Conservation (phyloP, 2,113 vertebrate species). For the Melierax canorus region DNA sequence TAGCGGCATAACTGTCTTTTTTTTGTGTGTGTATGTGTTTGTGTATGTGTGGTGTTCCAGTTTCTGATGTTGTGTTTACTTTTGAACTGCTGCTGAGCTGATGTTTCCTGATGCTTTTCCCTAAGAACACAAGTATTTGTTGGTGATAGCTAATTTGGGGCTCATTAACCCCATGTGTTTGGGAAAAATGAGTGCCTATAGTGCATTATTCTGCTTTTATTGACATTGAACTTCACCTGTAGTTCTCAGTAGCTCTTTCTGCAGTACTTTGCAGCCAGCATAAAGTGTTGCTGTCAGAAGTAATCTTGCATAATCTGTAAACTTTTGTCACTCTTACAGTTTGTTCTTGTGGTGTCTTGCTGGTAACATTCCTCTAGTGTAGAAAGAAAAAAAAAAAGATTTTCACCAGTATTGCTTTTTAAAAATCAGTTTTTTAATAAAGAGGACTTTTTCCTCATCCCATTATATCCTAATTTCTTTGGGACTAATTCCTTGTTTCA, state of each 20-base stretch:
- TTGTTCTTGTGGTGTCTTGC: not conserved
- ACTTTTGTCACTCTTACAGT: not conserved
- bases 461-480: not conserved
- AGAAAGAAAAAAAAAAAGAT: not conserved
- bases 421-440: not conserved
- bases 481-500: not conserved
- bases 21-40: not conserved
- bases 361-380: not conserved
- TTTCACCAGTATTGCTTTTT: not conserved
- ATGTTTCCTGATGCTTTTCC: not conserved
- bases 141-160: not conserved
- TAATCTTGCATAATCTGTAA: conserved; percentile 20
- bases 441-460: not conserved
- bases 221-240: not conserved
- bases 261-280: not conserved
- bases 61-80: not conserved
- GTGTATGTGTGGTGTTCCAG: not conserved
- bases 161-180: not conserved
- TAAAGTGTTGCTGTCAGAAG: not conserved
- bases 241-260: not conserved
- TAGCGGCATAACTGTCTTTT: not conserved
- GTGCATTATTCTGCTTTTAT: not conserved
- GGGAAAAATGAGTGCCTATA: not conserved
- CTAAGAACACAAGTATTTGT: not conserved
- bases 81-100: not conserved